These are phyloP conservation scores for Nemotelus nigrinus DNA, from an alignment of 2,888 invertebrate species.

Conservation along the genomic window DNA sequence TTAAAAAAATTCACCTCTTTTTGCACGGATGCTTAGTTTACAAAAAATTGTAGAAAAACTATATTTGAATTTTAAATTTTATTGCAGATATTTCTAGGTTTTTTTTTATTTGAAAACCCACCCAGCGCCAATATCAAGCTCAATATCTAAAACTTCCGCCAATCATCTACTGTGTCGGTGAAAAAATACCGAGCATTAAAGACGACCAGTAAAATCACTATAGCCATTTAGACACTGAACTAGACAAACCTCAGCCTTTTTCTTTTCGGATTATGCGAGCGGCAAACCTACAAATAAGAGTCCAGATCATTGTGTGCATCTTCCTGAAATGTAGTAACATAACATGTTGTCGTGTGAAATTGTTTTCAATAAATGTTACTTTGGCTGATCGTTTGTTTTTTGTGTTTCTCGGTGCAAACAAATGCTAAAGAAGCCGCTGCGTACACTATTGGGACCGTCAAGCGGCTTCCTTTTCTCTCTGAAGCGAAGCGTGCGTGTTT, in stretches of 20 bases:
- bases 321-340: conserved; percentile 9
- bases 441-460: no score
- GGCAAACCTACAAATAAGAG: conserved; percentile 43
- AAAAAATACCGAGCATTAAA: conserved; percentile 29
- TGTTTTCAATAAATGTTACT: conserved; percentile 28
- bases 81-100: no score
- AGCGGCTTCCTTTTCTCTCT: neutral
- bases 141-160: conserved; percentile 12
- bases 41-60: no score
- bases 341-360: conserved; percentile 28
- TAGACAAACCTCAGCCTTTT: no score
- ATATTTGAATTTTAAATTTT: no score
- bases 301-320: conserved; percentile 35
- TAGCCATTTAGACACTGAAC: neutral
- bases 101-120: no score
- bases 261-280: neutral
- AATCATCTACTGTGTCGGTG: conserved; percentile 22
- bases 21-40: no score
- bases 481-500: conserved; percentile 36
- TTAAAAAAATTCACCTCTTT: no score
- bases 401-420: no score
- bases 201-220: neutral
- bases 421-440: neutral
- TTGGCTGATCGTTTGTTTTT: neutral
- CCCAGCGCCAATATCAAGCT: neutral